Conservation (phyloP, 64 coral and sea anemone genomes). For the Porites australiensis region DNA sequence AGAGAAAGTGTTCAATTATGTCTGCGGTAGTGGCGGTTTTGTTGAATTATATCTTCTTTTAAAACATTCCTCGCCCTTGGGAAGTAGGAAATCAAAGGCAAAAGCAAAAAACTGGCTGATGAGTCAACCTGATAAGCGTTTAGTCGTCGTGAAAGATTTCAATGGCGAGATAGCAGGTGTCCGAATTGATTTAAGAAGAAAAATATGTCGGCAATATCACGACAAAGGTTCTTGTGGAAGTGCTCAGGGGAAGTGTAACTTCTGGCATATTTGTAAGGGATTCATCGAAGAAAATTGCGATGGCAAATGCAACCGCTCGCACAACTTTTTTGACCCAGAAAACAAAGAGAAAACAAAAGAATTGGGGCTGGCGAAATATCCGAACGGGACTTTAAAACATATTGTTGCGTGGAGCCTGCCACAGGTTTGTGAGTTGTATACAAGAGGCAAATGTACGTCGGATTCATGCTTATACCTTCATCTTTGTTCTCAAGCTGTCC, state of each 20-base stretch:
- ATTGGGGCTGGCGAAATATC: not conserved
- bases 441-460: not conserved
- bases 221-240: constrained; percentile 24
- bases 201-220: constrained; percentile 14
- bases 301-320: constrained; percentile 19
- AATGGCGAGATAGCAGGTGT: not conserved
- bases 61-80: constrained; percentile 26
- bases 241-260: not conserved
- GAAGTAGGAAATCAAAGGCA: not conserved
- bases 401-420: constrained; percentile 44
- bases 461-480: constrained; percentile 7
- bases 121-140: not conserved
- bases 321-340: constrained; percentile 34
- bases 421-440: constrained; percentile 45
- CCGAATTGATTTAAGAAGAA: not conserved
- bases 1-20: constrained; percentile 46
- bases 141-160: not conserved
- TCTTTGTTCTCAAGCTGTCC: constrained; percentile 6
- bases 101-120: constrained; percentile 7
- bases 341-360: constrained; percentile 24
- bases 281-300: constrained; percentile 45
- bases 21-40: constrained; percentile 15
- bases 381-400: not conserved
- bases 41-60: not conserved
- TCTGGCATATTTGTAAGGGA: constrained; percentile 57